Base-by-base conservation (phyloP, 2,888 invertebrate species). In the Drymonia ruficornis region DNA sequence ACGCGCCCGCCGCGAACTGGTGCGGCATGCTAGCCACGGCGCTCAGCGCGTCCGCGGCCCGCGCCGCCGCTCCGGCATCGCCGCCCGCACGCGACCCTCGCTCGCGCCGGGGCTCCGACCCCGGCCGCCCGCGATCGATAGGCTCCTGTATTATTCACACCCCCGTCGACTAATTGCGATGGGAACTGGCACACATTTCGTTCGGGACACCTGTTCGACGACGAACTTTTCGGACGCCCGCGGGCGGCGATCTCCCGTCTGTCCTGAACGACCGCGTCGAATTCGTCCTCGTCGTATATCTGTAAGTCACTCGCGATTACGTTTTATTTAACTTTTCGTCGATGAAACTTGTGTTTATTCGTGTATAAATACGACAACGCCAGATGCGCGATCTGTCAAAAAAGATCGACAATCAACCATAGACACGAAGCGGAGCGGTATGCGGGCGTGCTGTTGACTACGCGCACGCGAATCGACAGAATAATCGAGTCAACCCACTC, bases 201-300 rank as follows among this genome's bases (percentile, higher is more conserved):
- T 94, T 95, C 94, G 94, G 94, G 95, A 96, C 96, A 96, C 96
- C 96, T 96, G 96, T 96, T 96, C 94, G 89, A 92, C 92, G 74
- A 71, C 88, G 89, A 89, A 94, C 94, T 95, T 95, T 96, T 95
- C 95, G 94, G 94, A 94, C 93, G 92, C 93, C 91, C 83, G 76
- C 80, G 86, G 93, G 93, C 94, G 93, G 93, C 64, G 43, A 43
- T 52, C 74, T 34, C 18, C 52, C 38, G 44, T 13, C 47, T 46
- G 19, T 23, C 50, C 49, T 58, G 69, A 53, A 42, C 52, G 23
- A 49, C 12, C 52, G 49, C 48, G 48, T 50, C 19, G 58, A 52
- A 59, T 63, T 65, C 53, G 53, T 61, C 31, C 51, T 56, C 23
- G 53, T 55, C 47, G 50, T 53, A 48, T 16, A 44, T 34, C 45